Base-by-base conservation (phyloP, 2,888 invertebrate species). In the Eupithecia insigniata region DNA sequence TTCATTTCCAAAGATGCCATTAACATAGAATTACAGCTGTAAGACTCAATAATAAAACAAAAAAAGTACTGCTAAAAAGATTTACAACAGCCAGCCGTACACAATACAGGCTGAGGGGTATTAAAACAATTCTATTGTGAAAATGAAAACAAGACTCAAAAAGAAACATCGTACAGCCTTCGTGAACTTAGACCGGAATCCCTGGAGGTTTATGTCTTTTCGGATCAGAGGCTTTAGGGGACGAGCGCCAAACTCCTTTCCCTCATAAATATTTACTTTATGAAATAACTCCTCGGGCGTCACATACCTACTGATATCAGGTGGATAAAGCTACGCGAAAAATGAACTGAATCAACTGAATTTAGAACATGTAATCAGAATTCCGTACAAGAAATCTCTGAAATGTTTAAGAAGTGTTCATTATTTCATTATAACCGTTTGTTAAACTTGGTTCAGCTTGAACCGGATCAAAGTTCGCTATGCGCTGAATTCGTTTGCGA, bases 221-320 rank as follows among this genome's bases (percentile, higher is more conserved):
- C 87, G 92, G 93, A 93, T 93, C 92, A 91, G 86, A 86, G 90
- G 92, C 92, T 92, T 92, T 92, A 89, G 82, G 85, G 89, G 89
- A 91, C 89, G 90, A 87, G 86, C 85, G 88, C 83, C 85, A 86
- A 91, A 90, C 90, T 90, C 90, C 89, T 89, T 89, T 88, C 84
- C 85, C 90, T 93, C 92, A 93, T 93, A 94, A 93, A 94, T 94
- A 94, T 94, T 93, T 94, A 93, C 93, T 90, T 91, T 92, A 93
- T 91, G 91, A 93, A 93, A 93, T 92, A 92, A 92, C 90, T 88
- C 88, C 87, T 85, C 80, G 80, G 88, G 90, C 88, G 90, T 70
- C 82, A 89, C 87, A 87, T 84, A 87, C 87, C 82, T 84, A 87
- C 87, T 82, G 87, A 80, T 81, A 84, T 82, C 90, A 90, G 91